Conservation (phyloP, 2,113 vertebrate genomes). For the Corvus cornix region DNA sequence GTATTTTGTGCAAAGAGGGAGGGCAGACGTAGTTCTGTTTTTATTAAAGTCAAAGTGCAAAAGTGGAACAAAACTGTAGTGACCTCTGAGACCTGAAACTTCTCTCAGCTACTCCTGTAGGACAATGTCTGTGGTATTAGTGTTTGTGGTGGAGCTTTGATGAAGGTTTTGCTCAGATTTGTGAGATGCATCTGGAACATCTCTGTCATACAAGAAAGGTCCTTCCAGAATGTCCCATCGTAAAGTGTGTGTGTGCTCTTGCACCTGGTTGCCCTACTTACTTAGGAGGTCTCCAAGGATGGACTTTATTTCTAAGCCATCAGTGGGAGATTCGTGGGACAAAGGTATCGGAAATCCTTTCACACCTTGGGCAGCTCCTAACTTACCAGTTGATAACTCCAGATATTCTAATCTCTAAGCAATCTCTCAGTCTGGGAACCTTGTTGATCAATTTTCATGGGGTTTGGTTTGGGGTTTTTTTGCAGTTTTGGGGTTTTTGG, state of each 20-base stretch:
- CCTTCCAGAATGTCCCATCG: background rate
- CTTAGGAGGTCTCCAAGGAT: background rate
- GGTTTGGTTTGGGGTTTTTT: background rate
- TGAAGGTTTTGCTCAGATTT: background rate
- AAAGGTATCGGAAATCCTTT: background rate
- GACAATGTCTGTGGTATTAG: rapidly evolving
- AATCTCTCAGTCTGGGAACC: background rate
- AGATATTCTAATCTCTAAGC: background rate
- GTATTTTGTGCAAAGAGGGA: background rate
- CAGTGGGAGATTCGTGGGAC: background rate
- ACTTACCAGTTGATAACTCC: background rate
- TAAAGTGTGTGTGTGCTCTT: background rate
- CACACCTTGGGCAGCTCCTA: background rate
- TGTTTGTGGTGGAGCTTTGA: background rate
- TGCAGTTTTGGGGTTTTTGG: background rate
- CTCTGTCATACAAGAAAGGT: background rate
- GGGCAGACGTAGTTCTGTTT: background rate
- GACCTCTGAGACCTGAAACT: background rate
- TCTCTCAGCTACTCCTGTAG: background rate
- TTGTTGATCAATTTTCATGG: background rate
- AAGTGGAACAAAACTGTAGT: background rate
- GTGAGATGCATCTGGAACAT: background rate
- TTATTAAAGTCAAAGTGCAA: background rate
- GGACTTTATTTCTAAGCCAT: background rate
- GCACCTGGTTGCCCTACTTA: background rate